Evolutionary conservation across 2,113 vertebrate species (phyloP).

Genomic region (Pomatorhinus ruficollis): DNA sequence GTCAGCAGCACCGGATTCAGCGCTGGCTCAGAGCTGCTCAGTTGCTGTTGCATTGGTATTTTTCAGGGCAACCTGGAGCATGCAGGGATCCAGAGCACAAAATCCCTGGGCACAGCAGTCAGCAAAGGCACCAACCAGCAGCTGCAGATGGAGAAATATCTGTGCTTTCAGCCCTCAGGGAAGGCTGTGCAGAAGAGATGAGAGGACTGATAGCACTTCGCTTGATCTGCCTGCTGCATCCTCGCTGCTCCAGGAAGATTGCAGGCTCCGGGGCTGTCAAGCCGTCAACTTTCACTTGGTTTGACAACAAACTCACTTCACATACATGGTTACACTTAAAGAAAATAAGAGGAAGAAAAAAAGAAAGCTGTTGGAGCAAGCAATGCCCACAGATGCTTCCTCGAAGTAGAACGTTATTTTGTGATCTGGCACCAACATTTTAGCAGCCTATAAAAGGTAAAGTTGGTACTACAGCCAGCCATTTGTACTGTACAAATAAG

Average conservation of each 20-base stretch:
- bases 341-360: conserved; percentile 47
- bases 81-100: background rate
- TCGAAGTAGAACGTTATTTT: conserved; percentile 55
- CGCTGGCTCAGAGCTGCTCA: background rate
- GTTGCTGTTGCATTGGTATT: background rate
- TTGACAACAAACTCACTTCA: conserved; percentile 65
- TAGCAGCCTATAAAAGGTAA: conserved; percentile 68
- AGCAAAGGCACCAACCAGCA: background rate
- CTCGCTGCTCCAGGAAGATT: background rate
- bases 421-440: conserved; percentile 53
- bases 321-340: conserved; percentile 40
- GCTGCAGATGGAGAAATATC: conserved; percentile 45
- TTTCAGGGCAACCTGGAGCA: background rate
- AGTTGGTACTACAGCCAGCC: conserved; percentile 69
- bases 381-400: conserved; percentile 55
- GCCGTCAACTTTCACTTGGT: conserved; percentile 48
- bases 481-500: conserved; percentile 63
- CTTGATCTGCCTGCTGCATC: conserved; percentile 36
- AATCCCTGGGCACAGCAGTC: background rate
- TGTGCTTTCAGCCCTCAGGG: background rate
- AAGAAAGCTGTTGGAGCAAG: conserved; percentile 57
- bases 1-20: background rate
- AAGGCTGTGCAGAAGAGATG: conserved; percentile 33
- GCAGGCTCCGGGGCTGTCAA: conserved; percentile 41
- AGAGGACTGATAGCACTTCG: background rate